Conservation (phyloP, 2,888 invertebrate species). For the Zonitis immaculata region DNA sequence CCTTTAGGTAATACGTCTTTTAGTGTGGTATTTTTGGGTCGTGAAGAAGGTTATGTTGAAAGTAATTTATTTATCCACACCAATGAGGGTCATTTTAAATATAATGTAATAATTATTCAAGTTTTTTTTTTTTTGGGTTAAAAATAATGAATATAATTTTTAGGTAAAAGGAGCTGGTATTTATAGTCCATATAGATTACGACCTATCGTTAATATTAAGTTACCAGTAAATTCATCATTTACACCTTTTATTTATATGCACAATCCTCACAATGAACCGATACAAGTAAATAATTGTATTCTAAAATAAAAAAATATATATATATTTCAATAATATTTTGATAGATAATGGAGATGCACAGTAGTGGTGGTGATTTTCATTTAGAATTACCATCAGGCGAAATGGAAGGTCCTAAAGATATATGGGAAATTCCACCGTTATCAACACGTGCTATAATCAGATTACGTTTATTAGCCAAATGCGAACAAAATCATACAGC, state of each 20-base stretch:
- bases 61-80: constrained; percentile 92
- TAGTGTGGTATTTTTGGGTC: constrained; percentile 91
- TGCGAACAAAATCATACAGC: constrained; percentile 79
- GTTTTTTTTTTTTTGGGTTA: constrained; percentile 2
- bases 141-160: constrained; percentile 25
- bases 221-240: constrained; percentile 90
- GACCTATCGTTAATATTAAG: constrained; percentile 85
- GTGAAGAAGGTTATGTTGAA: constrained; percentile 82
- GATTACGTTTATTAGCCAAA: constrained; percentile 73
- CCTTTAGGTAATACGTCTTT: constrained; percentile 91
- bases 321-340: constrained; percentile 13
- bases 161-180: constrained; percentile 81
- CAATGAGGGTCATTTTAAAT: constrained; percentile 85
- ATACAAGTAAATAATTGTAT: constrained; percentile 63
- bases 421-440: constrained; percentile 91
- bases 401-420: constrained; percentile 71
- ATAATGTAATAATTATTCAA: constrained; percentile 59
- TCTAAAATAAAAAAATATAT: neutral
- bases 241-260: constrained; percentile 82
- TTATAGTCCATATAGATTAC: constrained; percentile 85
- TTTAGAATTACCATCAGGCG: constrained; percentile 77
- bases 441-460: constrained; percentile 81
- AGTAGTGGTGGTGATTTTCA: constrained; percentile 88
- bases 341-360: constrained; percentile 71
- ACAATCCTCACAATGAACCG: constrained; percentile 87